Conservation (phyloP, 1,140 invertebrate species). For the Eulimnadia texana region DNA sequence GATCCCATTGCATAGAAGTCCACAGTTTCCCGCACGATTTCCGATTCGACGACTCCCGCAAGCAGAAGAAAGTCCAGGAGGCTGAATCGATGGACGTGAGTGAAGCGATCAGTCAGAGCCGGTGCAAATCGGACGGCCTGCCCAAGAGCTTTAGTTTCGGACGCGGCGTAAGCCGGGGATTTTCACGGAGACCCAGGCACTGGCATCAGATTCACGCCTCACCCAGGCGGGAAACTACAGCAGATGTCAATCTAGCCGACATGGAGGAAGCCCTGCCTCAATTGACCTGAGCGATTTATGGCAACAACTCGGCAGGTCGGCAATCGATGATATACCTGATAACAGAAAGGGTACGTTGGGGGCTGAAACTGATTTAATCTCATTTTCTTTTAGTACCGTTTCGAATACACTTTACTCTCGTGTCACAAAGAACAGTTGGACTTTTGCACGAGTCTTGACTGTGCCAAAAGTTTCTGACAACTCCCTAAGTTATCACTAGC, state of each 20-base stretch:
- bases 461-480: too few relatives aligned
- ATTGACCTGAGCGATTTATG: neutral
- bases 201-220: neutral
- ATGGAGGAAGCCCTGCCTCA: neutral
- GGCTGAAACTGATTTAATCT: too few relatives aligned
- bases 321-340: too few relatives aligned
- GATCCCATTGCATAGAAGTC: conserved; percentile 40
- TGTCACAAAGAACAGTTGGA: too few relatives aligned
- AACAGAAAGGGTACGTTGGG: too few relatives aligned
- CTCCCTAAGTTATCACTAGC: too few relatives aligned
- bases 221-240: neutral
- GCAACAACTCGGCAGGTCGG: neutral
- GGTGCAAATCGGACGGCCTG: neutral
- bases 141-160: neutral
- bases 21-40: conserved; percentile 51
- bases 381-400: too few relatives aligned
- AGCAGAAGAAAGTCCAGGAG: neutral
- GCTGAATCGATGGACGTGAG: neutral
- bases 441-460: too few relatives aligned
- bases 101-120: neutral
- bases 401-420: too few relatives aligned
- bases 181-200: neutral
- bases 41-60: conserved; percentile 35
- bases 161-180: neutral
- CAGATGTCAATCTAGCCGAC: neutral